Conservation (phyloP, 2,888 invertebrate species). For the Ametastegia equiseti region DNA sequence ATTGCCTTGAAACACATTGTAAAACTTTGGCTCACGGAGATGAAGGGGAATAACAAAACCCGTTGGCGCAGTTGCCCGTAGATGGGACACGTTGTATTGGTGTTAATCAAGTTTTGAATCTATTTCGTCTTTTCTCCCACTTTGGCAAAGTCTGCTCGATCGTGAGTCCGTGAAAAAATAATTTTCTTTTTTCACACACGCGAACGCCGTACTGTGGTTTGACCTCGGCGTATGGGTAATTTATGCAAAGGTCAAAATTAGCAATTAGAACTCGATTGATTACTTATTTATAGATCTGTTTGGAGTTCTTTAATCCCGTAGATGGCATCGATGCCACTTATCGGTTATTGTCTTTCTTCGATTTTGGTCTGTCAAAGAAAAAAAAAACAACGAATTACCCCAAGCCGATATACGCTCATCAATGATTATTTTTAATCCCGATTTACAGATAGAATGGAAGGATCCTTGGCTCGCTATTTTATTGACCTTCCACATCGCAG, state of each 20-base stretch:
- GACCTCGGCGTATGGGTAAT: constrained; percentile 1
- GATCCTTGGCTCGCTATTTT: constrained; percentile 92
- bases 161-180: too few species aligned
- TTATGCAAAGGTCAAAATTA: constrained; percentile 29
- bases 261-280: neutral
- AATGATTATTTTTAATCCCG: constrained; percentile 49
- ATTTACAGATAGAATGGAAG: constrained; percentile 90
- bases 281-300: neutral
- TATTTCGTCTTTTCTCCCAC: neutral
- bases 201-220: neutral
- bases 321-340: too few species aligned
- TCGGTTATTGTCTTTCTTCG: too few species aligned
- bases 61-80: too few species aligned
- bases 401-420: too few species aligned
- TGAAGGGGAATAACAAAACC: neutral
- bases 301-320: too few species aligned
- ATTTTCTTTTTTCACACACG: neutral
- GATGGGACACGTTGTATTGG: neutral
- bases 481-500: constrained; percentile 85
- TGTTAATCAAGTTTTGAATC: neutral
- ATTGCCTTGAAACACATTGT: constrained; percentile 30
- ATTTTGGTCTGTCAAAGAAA: too few species aligned
- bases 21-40: too few species aligned
- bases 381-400: neutral
- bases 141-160: too few species aligned